Conservation (phyloP, 2,888 invertebrate species). For the Gasteruption jaculator region DNA sequence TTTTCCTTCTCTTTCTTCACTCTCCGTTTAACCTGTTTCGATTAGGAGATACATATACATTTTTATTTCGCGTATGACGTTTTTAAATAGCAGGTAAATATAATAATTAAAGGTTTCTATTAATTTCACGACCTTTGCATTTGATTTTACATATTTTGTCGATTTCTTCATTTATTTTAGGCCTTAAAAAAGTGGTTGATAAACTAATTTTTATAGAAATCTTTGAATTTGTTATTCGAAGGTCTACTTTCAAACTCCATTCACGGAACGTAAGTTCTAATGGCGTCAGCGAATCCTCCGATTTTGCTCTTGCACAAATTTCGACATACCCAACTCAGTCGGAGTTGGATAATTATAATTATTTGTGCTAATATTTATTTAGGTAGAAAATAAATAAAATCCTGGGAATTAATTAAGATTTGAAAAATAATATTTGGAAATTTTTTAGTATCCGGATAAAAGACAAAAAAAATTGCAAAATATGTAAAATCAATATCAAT, state of each 20-base stretch:
- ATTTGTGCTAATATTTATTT: too few species aligned
- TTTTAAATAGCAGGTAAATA: too few species aligned
- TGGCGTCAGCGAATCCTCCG: constrained; percentile 47
- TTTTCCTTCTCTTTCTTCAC: constrained; percentile 46
- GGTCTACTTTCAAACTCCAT: constrained; percentile 46
- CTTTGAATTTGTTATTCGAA: constrained; percentile 31
- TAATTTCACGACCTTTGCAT: constrained; percentile 2
- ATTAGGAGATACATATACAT: constrained; percentile 5
- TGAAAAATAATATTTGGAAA: not conserved
- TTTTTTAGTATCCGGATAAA: not conserved
- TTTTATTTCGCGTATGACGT: constrained; percentile 14
- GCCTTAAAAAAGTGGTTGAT: not conserved
- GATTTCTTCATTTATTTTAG: constrained; percentile 13
- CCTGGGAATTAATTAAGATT: too few species aligned
- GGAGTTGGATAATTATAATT: too few species aligned
- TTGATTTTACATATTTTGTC: too few species aligned
- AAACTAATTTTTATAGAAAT: constrained; percentile 7
- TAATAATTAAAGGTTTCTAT: constrained; percentile 5
- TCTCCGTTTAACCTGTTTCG: constrained; percentile 49
- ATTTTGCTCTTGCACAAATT: constrained; percentile 39
- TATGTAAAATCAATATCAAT: constrained; percentile 7
- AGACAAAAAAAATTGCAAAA: not conserved
- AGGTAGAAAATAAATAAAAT: too few species aligned
- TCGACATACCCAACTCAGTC: too few species aligned
- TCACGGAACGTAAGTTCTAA: constrained; percentile 34